Conservation (phyloP, 2,888 invertebrate genomes). For the Eucera pruinosa region DNA sequence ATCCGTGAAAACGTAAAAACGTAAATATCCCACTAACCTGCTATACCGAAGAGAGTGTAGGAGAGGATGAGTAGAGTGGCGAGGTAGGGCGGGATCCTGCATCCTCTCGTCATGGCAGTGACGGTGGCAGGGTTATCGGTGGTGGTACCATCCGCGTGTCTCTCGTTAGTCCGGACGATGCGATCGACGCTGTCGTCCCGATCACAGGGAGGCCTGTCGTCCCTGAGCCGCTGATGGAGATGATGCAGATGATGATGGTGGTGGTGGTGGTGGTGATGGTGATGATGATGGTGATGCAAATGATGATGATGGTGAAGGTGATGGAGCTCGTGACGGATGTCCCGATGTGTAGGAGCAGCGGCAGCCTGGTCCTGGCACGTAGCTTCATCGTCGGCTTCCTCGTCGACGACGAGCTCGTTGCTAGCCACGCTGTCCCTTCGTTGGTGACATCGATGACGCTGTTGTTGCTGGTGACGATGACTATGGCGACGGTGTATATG, state of each 20-base stretch:
- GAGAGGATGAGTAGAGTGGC: conserved; percentile 83
- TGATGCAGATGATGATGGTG: conserved; percentile 32
- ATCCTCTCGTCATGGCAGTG: conserved; percentile 76
- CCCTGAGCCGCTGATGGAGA: conserved; percentile 47
- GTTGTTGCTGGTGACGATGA: conserved; percentile 49
- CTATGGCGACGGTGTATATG: conserved; percentile 41
- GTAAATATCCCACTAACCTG: conserved; percentile 79
- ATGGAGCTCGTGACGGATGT: conserved; percentile 47
- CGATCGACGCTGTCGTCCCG: conserved; percentile 48
- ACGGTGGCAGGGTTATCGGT: conserved; percentile 68
- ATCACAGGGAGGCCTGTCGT: conserved; percentile 45
- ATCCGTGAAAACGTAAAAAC: neutral
- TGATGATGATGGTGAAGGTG: conserved; percentile 32
- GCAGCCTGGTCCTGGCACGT: conserved; percentile 46
- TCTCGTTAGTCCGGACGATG: conserved; percentile 42
- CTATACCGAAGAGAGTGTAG: conserved; percentile 82
- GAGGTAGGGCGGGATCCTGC: conserved; percentile 81
- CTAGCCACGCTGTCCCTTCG: conserved; percentile 57
- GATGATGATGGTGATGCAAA: conserved; percentile 26
- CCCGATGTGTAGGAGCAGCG: conserved; percentile 39
- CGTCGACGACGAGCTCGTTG: conserved; percentile 44
- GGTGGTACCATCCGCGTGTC: conserved; percentile 55
- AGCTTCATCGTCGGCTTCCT: conserved; percentile 56
- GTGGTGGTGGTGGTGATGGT: conserved; percentile 37
- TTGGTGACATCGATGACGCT: conserved; percentile 53